Base-by-base conservation (phyloP, 2,888 invertebrate species). In the Leptinotarsa haldemani region DNA sequence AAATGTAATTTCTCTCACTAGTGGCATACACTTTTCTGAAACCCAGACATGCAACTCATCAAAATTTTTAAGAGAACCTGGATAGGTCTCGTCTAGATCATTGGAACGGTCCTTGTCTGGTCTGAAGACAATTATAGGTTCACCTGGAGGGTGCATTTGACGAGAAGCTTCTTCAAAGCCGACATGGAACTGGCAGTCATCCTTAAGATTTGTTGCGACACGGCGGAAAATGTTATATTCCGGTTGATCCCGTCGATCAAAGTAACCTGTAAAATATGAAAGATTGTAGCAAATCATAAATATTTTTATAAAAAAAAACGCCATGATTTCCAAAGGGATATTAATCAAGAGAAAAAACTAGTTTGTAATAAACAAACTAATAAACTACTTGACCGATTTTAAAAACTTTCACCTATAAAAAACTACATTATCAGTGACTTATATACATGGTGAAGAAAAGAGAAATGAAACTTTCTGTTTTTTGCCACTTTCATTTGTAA, bases 1-100 rank as follows among this genome's bases (percentile, higher is more conserved):
- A 88, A 99, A 99, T 0, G 99, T 99, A 75, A 99, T 99, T 88
- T 99, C 99, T 70, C 99, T 91, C 0, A 99, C 99, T 16, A 99
- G 89, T 0, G 99, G 98, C 53, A 99, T 95, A 87, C 99, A 99
- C 85, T 96, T 96, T 80, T 97, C 95, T 76, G 94, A 93, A 0
- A 94, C 91, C 99, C 99, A 99, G 74, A 92, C 90, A 83, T 94
- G 92, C n/a, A 98, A 85, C 80, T 96, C 95, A 83, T 97, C 97
- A 82, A 94, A 95, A 84, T 90, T 93, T 7, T 88, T 88, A 58
- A 94, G 85, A 70, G 92, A 92, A 7, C 95, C 95, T 13, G 81
- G 79, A 85, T 91, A 97, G 1, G 95, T 95, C 86, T 96, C 95
- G 84, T 96, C 96, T 40, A 93, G 91, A 78, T 96, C 95, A 69